Conservation (phyloP, 2,797 vertebrate species). For the Pipistrellus kuhlii region DNA sequence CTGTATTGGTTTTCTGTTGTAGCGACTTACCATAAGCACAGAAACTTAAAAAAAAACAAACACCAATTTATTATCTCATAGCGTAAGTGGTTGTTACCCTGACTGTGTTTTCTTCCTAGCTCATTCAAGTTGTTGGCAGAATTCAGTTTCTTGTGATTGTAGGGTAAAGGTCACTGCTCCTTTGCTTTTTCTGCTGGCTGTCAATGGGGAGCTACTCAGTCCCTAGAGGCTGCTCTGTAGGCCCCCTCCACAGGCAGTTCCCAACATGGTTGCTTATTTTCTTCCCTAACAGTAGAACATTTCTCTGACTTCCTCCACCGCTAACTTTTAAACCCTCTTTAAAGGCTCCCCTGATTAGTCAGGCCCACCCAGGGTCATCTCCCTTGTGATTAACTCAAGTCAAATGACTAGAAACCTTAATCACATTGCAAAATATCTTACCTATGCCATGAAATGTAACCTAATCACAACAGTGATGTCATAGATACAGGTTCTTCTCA, state of each 20-base stretch:
- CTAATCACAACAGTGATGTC: neutral
- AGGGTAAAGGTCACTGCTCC: neutral
- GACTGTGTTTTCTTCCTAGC: neutral
- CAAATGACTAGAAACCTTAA: conserved; percentile 6
- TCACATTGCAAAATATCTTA: conserved; percentile 22
- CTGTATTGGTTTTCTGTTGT: neutral
- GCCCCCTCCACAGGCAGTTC: neutral
- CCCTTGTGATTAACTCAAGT: conserved; percentile 31
- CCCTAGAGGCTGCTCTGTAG: neutral
- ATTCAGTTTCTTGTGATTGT: neutral
- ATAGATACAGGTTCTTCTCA: neutral
- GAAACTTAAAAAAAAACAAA: neutral
- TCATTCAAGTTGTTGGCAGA: neutral
- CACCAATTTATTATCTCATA: neutral
- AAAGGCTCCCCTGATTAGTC: neutral
- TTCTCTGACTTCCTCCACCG: neutral
- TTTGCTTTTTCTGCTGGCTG: neutral
- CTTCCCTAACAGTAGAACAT: neutral
- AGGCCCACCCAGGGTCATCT: neutral
- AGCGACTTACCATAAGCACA: neutral
- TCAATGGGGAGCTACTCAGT: neutral
- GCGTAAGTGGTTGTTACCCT: neutral
- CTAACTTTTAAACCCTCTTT: neutral
- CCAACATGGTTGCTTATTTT: neutral
- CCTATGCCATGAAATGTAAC: neutral